Evolutionary conservation across 2,797 vertebrate species (phyloP).

Genomic region (Podarcis lilfordi): DNA sequence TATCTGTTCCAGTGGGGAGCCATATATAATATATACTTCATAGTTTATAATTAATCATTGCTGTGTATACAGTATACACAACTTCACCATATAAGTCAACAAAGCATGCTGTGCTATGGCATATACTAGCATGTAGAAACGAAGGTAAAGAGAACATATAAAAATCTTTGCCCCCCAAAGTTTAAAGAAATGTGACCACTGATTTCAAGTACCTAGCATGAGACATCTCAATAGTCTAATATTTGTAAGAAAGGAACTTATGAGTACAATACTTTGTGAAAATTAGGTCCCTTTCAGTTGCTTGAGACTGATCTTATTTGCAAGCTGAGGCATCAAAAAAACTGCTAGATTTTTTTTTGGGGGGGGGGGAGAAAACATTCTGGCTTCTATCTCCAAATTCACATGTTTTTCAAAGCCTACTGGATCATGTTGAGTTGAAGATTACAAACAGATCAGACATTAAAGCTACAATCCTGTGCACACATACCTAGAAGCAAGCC

Average conservation of each 20-base stretch:
- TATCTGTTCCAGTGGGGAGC: neutral
- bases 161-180: neutral
- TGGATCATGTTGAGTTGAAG: neutral
- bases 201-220: fast-evolving
- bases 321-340: neutral
- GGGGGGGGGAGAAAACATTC: neutral
- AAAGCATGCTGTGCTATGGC: slow-evolving; percentile 1
- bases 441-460: neutral
- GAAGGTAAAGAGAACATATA: neutral
- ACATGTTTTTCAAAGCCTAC: neutral
- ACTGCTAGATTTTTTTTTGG: neutral
- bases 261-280: neutral
- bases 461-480: neutral
- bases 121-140: neutral
- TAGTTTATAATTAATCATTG: neutral
- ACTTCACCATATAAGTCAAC: neutral
- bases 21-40: neutral
- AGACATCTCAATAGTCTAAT: neutral
- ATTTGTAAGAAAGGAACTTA: neutral
- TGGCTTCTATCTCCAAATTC: neutral
- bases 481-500: neutral
- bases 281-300: neutral
- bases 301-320: neutral
- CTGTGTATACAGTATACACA: slow-evolving; percentile 10
- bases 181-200: neutral